These are phyloP conservation scores for Adelges cooleyi DNA, from an alignment of 1,140 invertebrate species.

Conservation along the genomic window DNA sequence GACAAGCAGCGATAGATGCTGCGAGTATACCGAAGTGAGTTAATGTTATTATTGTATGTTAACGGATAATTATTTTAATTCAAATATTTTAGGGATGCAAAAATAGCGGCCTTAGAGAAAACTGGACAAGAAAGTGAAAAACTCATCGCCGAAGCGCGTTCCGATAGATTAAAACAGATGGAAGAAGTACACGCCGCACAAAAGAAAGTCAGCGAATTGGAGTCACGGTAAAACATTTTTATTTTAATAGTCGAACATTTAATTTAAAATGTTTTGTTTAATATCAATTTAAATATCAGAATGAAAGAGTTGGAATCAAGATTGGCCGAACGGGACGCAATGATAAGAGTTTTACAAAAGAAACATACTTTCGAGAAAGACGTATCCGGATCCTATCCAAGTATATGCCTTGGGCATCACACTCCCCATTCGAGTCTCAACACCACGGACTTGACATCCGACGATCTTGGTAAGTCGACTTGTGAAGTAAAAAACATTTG, in stretches of 20 bases:
- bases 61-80: not conserved
- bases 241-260: not conserved
- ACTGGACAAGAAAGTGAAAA: conserved; percentile 77
- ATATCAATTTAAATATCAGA: conserved; percentile 42
- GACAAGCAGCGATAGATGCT: conserved; percentile 72
- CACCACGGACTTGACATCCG: conserved; percentile 40
- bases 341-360: conserved; percentile 78
- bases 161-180: conserved; percentile 75
- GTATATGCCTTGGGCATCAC: conserved; percentile 42
- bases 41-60: not conserved
- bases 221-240: conserved; percentile 49
- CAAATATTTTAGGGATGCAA: conserved; percentile 55
- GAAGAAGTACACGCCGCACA: conserved; percentile 74
- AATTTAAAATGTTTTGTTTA: not conserved
- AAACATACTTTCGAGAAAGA: conserved; percentile 59
- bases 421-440: conserved; percentile 43
- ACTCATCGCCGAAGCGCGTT: conserved; percentile 70
- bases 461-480: conserved; percentile 42
- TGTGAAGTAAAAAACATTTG: too few species aligned
- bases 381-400: conserved; percentile 41
- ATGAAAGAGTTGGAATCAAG: conserved; percentile 79
- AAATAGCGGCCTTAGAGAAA: conserved; percentile 72
- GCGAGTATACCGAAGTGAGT: conserved; percentile 70
- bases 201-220: conserved; percentile 69
- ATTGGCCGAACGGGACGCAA: conserved; percentile 74